phyloP scores from a whole-genome alignment of 2,113 vertebrate species.

The Phylloscopus trochilus region DNA sequence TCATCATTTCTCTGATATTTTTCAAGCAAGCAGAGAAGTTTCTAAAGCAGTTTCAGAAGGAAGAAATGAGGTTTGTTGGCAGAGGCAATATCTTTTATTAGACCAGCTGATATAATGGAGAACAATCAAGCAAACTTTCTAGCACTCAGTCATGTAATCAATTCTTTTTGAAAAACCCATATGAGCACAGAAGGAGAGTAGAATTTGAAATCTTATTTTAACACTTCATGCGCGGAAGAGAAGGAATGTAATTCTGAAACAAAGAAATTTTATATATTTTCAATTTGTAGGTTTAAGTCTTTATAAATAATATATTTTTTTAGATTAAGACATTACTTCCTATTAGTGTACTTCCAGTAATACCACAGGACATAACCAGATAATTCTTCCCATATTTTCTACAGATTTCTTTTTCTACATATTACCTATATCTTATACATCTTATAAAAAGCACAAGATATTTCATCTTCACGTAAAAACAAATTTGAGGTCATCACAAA shows the following conservation, averaged over 20 bases:
- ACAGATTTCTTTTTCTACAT: not conserved
- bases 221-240: not conserved
- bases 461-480: not conserved
- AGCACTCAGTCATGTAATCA: not conserved
- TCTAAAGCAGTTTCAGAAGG: not conserved
- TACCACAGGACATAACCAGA: not conserved
- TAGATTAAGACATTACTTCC: not conserved
- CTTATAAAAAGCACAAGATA: not conserved
- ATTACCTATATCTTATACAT: not conserved
- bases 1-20: not conserved
- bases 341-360: not conserved
- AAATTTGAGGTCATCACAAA: not conserved
- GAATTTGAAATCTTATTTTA: conserved; percentile 8
- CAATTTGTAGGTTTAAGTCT: not conserved
- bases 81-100: conserved; percentile 18
- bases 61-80: conserved; percentile 16
- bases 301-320: not conserved
- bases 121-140: not conserved
- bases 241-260: not conserved
- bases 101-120: not conserved
- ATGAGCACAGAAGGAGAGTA: not conserved
- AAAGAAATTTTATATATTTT: not conserved
- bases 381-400: not conserved
- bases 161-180: not conserved
- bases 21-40: not conserved